Base-by-base conservation (phyloP, 2,113 vertebrate species). In the Scophthalmus maximus region DNA sequence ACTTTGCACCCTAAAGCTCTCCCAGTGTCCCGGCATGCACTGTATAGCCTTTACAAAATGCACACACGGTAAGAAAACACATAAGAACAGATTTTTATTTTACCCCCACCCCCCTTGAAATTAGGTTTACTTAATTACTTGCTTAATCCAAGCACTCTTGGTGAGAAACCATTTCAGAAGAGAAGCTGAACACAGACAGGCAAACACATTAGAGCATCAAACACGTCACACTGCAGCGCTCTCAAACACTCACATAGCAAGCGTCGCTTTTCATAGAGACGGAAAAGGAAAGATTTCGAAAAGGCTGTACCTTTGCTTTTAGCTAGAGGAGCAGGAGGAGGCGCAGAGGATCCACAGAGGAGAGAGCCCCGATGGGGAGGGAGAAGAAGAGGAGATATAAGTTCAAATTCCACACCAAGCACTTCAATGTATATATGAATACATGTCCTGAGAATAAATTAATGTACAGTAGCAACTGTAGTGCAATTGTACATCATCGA, bases 231-330 rank as follows among this genome's bases (percentile, higher is more conserved):
- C 53, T 50, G 30, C 69, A 62, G 36, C 25, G 29, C 62, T 79
- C 68, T 77, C 56, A 61, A 76, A 85, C 82, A 89, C 84, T 89
- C 84, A 91, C 87, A 76, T 82, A 89, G 81, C 67, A 79, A 70
- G 65, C 80, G 83, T 7, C 75, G 79, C 60, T 68, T 87, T 85
- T 85, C 79, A 90, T 86, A 85, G 51, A 89, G 68, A 68, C 46
- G 81, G 75, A 84, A 91, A 90, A 93, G 89, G 73, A 94, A 93
- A 91, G 83, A 44, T 75, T 90, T 82, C 6, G 70, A 89, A 91
- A 92, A 92, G 25, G 78, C 88, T 94, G 94, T 98, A 98, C 97
- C 97, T 98, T 98, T 98, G 94, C 96, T 96, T 95, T 97, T 97
- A 95, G 96, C 97, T 98, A 95, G 79, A 94, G 88, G 94, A 86